Conservation (phyloP, 2,113 vertebrate genomes). For the Zosterops japonicus region DNA sequence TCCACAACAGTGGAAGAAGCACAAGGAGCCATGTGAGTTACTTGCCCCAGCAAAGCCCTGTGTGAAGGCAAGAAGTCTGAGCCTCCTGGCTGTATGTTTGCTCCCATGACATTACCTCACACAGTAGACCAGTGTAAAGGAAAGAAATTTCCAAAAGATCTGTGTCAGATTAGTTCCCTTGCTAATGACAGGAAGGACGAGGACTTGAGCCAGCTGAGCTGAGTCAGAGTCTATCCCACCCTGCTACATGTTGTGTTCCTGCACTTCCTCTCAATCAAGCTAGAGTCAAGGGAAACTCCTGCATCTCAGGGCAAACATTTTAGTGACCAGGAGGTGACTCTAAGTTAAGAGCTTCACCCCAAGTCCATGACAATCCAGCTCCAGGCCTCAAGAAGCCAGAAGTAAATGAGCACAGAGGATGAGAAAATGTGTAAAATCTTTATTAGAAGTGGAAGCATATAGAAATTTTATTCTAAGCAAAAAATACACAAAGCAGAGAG, state of each 20-base stretch:
- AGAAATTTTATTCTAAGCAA: background rate
- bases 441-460: background rate
- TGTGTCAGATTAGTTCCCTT: background rate
- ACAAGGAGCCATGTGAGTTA: background rate
- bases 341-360: background rate
- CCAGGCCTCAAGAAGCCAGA: background rate
- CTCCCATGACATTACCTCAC: background rate
- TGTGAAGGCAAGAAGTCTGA: background rate
- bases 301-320: background rate
- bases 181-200: background rate
- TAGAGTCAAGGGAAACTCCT: background rate
- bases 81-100: background rate
- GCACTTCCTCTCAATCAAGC: background rate
- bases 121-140: background rate
- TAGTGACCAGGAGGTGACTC: background rate
- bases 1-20: background rate
- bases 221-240: background rate
- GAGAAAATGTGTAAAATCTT: background rate
- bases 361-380: background rate
- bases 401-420: background rate
- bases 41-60: background rate
- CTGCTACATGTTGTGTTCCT: background rate
- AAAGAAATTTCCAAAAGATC: background rate
- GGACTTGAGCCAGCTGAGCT: background rate
- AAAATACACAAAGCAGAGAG: background rate